These are phyloP conservation scores for Tachina lurida DNA, from an alignment of 2,888 invertebrate genomes.

Conservation along the genomic window DNA sequence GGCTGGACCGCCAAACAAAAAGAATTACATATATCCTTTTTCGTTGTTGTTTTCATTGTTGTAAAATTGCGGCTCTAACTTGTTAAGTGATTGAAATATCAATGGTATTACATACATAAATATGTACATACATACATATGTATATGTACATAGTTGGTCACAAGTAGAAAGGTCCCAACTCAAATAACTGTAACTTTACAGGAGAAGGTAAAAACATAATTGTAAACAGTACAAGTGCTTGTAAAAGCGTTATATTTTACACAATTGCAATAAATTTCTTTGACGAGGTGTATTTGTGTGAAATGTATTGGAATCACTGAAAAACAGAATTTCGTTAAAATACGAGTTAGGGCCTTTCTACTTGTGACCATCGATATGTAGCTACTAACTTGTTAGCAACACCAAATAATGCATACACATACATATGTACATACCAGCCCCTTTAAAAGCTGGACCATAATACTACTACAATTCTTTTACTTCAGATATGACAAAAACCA, in stretches of 20 bases:
- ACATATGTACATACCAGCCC: neutral
- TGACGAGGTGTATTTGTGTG: too few relatives aligned
- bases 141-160: too few relatives aligned
- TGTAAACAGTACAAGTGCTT: too few relatives aligned
- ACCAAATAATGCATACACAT: neutral
- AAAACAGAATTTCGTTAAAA: too few relatives aligned
- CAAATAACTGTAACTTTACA: too few relatives aligned
- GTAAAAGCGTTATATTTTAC: too few relatives aligned
- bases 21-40: constrained; percentile 19
- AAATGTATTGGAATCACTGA: too few relatives aligned
- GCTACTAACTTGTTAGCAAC: neutral
- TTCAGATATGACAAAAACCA: constrained; percentile 12
- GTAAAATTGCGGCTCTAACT: constrained; percentile 56
- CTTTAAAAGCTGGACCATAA: neutral
- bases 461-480: neutral
- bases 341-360: too few relatives aligned
- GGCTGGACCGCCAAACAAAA: constrained; percentile 10
- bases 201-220: too few relatives aligned
- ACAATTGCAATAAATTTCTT: too few relatives aligned
- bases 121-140: neutral
- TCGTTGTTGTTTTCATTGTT: constrained; percentile 22
- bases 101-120: constrained; percentile 64
- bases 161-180: too few relatives aligned
- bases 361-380: too few relatives aligned
- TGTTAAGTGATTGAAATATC: constrained; percentile 71